Conservation (phyloP, 2,888 invertebrate species). For the Rambutsinella grinnellia region DNA sequence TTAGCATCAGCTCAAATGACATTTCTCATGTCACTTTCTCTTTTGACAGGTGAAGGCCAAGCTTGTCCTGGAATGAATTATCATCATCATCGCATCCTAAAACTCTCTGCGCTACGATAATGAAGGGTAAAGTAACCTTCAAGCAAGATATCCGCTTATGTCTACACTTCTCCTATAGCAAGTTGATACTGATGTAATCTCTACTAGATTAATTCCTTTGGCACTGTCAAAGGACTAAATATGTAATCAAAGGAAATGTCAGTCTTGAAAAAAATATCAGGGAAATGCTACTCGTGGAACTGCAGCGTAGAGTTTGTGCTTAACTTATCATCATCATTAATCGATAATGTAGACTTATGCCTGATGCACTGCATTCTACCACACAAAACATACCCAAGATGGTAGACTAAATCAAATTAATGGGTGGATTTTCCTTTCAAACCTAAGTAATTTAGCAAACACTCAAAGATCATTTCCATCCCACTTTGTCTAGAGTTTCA, state of each 20-base stretch:
- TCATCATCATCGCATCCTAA: neutral
- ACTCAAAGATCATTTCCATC: neutral
- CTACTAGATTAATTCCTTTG: slow-evolving; percentile 53
- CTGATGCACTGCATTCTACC: neutral
- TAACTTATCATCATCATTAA: neutral
- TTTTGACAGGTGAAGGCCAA: neutral
- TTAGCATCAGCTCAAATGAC: neutral
- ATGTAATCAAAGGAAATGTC: slow-evolving; percentile 52
- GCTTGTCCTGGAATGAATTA: neutral
- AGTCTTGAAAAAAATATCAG: slow-evolving; percentile 19
- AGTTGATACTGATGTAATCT: slow-evolving; percentile 13
- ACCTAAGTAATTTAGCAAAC: neutral
- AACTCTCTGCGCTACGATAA: neutral
- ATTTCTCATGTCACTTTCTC: neutral
- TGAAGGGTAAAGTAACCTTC: slow-evolving; percentile 5
- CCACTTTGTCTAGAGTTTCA: too few species aligned
- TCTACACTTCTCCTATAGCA: slow-evolving; percentile 26
- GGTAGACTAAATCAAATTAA: slow-evolving; percentile 14
- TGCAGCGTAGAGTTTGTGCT: too few species aligned
- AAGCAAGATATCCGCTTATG: slow-evolving; percentile 33
- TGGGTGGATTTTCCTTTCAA: slow-evolving; percentile 5
- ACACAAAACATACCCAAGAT: neutral
- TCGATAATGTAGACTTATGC: neutral
- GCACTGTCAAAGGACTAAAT: slow-evolving; percentile 41
- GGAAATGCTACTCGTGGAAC: too few species aligned